Evolutionary conservation across 2,888 invertebrate genomes (phyloP), one percentile per base, ranked within the genome.

Genomic region (Sialis fuliginosa): DNA sequence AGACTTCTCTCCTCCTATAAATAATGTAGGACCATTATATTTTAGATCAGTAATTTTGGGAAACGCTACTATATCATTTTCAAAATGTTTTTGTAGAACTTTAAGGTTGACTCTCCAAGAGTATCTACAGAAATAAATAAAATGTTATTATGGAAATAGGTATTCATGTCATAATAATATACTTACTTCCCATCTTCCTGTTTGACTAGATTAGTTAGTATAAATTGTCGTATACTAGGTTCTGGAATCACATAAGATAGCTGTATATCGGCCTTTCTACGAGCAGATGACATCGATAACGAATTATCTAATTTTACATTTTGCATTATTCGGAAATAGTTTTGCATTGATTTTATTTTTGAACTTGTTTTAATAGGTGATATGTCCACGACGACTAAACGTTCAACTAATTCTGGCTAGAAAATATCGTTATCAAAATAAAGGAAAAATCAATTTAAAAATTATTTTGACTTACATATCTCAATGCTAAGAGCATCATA

Each of bases 1-100:
- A 1, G 93, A 93, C n/a, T 77, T 68, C 9, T 69, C 74, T 46
- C 95, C 95, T 51, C 81, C 87, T 48, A 96, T 67, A 62, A 96
- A 95, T 6, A 90, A 62, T 1, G 85, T 81, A 2, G 85, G 83
- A 4, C 85, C 84, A 49, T 65, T 60, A 56, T 73, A 83, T 51
- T 54, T 59, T 64, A 50, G 48, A 2, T 53, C 55, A 6, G 56
- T 52, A 41, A 65, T 55, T 13, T 70, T 55, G 0, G 86, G 84
- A 63, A 88, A 86, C 30, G 61, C 61, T 4, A 77, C 70, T 45
- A 89, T 74, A 35, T 78, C 67, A 1, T 70, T 61, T 13, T 68
- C 60, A 54, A 87, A 80, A 58, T 81, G 80, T 6, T 74, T 66
- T 47, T 75, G 69, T 42, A 96, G 63, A 4, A 78, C 74, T 47